Evolutionary conservation across 2,113 vertebrate genomes (phyloP).

Genomic region (Mobula birostris): DNA sequence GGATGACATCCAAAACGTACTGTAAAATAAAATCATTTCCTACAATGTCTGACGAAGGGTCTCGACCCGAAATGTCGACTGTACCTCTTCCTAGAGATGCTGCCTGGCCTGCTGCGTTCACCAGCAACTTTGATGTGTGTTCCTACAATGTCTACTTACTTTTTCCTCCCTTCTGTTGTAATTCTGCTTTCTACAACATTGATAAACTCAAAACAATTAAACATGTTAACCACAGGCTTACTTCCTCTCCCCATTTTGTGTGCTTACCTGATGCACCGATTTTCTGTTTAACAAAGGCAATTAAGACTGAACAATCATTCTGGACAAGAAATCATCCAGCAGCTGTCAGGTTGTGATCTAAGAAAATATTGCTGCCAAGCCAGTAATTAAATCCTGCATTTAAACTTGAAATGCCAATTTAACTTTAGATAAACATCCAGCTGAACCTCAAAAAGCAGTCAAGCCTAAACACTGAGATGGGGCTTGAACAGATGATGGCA

Average conservation of each 20-base stretch:
- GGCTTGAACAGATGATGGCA: slow-evolving; percentile 4
- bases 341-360: slow-evolving; percentile 14
- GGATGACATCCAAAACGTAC: not conserved
- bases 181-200: not conserved
- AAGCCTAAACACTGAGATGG: not conserved
- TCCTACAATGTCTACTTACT: not conserved
- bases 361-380: slow-evolving; percentile 15
- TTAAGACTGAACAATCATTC: not conserved
- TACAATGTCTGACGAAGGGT: too few species aligned
- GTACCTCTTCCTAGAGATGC: too few species aligned
- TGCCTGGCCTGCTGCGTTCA: too few species aligned
- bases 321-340: slow-evolving; percentile 4
- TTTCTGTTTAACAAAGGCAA: not conserved
- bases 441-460: not conserved
- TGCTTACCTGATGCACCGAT: not conserved
- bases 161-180: not conserved
- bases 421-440: not conserved
- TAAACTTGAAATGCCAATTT: slow-evolving; percentile 5
- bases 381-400: slow-evolving; percentile 13
- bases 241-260: not conserved
- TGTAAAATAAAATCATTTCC: not conserved
- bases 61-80: too few species aligned
- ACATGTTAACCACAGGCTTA: not conserved
- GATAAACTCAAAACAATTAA: not conserved
- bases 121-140: too few species aligned